Evolutionary conservation across 2,888 invertebrate genomes (phyloP).

Genomic region (Orthonevra nobilis): DNA sequence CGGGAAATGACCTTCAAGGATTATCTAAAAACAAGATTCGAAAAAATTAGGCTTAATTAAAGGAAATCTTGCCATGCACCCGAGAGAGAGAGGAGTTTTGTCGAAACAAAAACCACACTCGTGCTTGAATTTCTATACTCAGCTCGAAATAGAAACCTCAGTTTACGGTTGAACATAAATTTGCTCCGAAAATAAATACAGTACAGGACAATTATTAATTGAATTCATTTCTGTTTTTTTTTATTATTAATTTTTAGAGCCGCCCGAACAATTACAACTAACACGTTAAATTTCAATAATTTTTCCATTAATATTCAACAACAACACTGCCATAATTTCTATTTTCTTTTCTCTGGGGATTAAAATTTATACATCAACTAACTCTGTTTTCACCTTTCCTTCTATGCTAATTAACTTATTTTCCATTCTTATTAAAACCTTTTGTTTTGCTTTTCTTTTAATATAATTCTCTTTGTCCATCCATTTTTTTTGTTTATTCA

Average conservation of each 20-base stretch:
- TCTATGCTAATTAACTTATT: too few relatives aligned
- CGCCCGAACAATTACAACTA: conserved; percentile 51
- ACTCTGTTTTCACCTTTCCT: conserved; percentile 7
- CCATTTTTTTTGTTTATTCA: conserved; percentile 29
- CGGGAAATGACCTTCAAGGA: too few relatives aligned
- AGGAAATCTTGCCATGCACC: too few relatives aligned
- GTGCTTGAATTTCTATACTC: too few relatives aligned
- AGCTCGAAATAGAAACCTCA: too few relatives aligned
- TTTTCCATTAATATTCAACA: conserved; percentile 49
- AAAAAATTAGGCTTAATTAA: too few relatives aligned
- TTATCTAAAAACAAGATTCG: too few relatives aligned
- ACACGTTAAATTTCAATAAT: conserved; percentile 34
- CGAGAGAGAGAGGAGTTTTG: too few relatives aligned
- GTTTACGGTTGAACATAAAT: too few relatives aligned
- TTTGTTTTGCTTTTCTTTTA: conserved; percentile 2
- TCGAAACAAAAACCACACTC: too few relatives aligned
- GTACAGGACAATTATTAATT: conserved; percentile 36
- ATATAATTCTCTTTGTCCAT: conserved; percentile 7
- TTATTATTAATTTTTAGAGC: conserved; percentile 36
- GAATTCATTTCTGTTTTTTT: conserved; percentile 17
- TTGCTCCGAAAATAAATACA: too few relatives aligned
- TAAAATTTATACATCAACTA: conserved; percentile 47
- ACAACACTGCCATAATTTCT: conserved; percentile 69
- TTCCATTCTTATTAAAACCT: conserved; percentile 38
- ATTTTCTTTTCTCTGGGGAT: conserved; percentile 36